Conservation (phyloP, 2,888 invertebrate species). For the Dascillus cervinus region DNA sequence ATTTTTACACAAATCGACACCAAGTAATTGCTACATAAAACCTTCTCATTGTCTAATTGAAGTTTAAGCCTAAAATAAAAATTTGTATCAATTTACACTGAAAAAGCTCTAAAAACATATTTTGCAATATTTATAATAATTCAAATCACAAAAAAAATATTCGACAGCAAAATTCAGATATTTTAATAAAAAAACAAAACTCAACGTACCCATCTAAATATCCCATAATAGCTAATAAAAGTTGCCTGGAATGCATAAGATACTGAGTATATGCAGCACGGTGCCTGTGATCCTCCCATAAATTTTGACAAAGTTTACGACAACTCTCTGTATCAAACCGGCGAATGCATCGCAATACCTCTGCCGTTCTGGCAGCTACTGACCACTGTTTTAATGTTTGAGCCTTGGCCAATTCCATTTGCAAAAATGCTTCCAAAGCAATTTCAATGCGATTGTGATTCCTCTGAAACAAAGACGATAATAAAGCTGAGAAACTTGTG, state of each 20-base stretch:
- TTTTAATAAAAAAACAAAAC: slow-evolving; percentile 10
- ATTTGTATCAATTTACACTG: no score
- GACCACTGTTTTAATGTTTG: slow-evolving; percentile 71
- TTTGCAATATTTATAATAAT: no score
- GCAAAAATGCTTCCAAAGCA: slow-evolving; percentile 57
- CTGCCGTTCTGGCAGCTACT: slow-evolving; percentile 71
- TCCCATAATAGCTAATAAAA: slow-evolving; percentile 65
- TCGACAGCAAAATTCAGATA: no score
- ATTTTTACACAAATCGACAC: slow-evolving; percentile 69
- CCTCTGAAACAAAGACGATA: slow-evolving; percentile 13
- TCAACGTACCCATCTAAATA: slow-evolving; percentile 62
- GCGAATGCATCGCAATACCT: slow-evolving; percentile 71
- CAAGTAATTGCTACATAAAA: slow-evolving; percentile 65
- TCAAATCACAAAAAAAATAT: no score
- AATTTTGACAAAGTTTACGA: slow-evolving; percentile 62
- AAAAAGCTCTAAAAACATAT: no score
- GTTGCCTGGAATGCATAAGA: slow-evolving; percentile 71
- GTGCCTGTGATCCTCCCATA: slow-evolving; percentile 68
- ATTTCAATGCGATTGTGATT: slow-evolving; percentile 26
- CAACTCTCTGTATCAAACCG: slow-evolving; percentile 65
- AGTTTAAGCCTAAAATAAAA: slow-evolving; percentile 44
- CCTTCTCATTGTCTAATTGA: slow-evolving; percentile 60
- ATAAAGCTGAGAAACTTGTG: no score
- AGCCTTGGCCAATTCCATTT: slow-evolving; percentile 74
- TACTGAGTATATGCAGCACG: slow-evolving; percentile 77